These are phyloP conservation scores for Smutsia temminckii DNA, from an alignment of 2,797 vertebrate species.

Conservation along the genomic window DNA sequence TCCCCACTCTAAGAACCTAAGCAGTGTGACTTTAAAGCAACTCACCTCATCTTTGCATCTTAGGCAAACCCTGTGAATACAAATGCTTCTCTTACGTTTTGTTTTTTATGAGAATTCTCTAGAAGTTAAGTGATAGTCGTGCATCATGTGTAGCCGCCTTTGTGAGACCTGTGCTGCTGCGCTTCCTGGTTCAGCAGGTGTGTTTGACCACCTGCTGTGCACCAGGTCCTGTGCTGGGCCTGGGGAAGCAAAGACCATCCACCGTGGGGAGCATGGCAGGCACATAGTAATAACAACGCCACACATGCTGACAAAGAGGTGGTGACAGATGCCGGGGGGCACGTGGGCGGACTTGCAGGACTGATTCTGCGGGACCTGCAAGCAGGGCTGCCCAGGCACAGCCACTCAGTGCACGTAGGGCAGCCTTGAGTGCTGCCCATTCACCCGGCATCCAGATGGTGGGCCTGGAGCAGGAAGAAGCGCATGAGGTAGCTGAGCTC, in stretches of 20 bases:
- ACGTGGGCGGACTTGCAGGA: too few species aligned
- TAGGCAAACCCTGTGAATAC: background rate
- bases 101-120: background rate
- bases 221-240: background rate
- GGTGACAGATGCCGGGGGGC: too few species aligned
- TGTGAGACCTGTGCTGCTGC: accelerated
- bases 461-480: too few species aligned
- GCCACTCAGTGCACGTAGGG: background rate
- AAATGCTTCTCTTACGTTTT: background rate
- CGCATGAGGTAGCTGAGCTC: accelerated
- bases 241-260: background rate
- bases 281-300: too few species aligned
- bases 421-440: background rate
- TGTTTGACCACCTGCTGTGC: background rate
- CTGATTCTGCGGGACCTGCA: background rate
- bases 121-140: background rate
- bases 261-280: too few species aligned
- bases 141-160: background rate
- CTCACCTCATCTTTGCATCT: background rate
- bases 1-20: too few species aligned
- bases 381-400: background rate
- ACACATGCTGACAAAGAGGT: accelerated
- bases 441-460: accelerated
- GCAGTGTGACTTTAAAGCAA: background rate
- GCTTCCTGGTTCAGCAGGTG: accelerated